Evolutionary conservation across 1,140 invertebrate species (phyloP), one percentile per base, ranked within the genome.

Genomic region (Drosophila guanche): DNA sequence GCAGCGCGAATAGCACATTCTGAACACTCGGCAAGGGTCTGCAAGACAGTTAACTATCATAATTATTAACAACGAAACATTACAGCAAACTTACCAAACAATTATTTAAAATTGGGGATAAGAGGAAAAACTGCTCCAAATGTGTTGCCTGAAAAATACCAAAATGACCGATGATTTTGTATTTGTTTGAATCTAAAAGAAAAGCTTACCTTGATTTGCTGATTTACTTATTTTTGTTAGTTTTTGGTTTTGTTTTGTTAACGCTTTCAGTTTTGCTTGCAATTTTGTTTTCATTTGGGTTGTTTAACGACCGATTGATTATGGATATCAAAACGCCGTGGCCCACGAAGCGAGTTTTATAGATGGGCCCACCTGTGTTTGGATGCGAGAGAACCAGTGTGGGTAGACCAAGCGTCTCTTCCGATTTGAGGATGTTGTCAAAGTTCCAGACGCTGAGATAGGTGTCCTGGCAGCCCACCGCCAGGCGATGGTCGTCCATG

Each of bases 361-460:
- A 3, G 10, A 37, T 37, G 33, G 33, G 33, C 4, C 33, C 33
- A 1, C 10, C 33, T 1, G 0, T 1, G 33, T 37, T 37, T 0
- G 33, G 10, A 4, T 37, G 33, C 3, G 33, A 37, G 4, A 37
- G 4, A 10, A 37, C 12, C 33, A 37, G 33, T 12, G 12, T 12
- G 10, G 4, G 33, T 2, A 1, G 5, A 1, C 12, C 33, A 4
- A 3, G 33, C 0, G 10, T 0, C 33, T 37, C 1, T 2, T 37
- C 3, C 33, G 4, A 2, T 10, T 12, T 12, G 33, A 37, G 33
- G 10, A 37, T 37, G 33, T 12, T 37, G 3, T 37, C 33, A 53
- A 85, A 85, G 41, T 85, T 58, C 81, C 81, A 85, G 1, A 86
- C 23, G 23, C 37, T 62, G 37, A 85, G 4, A 42, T 51, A 57